Base-by-base conservation (phyloP, 2,113 vertebrate species). In the Beaufortia kweichowensis region DNA sequence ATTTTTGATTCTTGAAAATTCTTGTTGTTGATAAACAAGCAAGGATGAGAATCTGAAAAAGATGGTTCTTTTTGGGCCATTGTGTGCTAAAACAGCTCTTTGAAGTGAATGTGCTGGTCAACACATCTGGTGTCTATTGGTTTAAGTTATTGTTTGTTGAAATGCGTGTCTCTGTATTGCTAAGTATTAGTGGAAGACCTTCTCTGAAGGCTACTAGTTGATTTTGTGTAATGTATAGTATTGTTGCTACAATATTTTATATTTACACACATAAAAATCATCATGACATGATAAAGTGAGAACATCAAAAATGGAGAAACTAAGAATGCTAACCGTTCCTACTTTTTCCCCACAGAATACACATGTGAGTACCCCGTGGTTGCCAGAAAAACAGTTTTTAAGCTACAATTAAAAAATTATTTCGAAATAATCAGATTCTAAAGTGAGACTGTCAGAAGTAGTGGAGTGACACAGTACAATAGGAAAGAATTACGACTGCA, bases 141-240 rank as follows among this genome's bases (percentile, higher is more conserved):
- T 77, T 76, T 62, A 83, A 75, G 78, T 79, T 84, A 68, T 85
- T 82, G 75, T 84, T 79, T 86, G 79, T 76, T 39, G 75, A 65
- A 55, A 29, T 77, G 75, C 62, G 60, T 66, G 28, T 71, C 62
- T 76, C 64, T 63, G 35, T 80, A 55, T 24, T 56, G 73, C 65
- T 57, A 35, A 64, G 74, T 50, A 41, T 64, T 64, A n/a, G 33
- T 39, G 53, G 63, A 77, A 77, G 26, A 67, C 60, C 26, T 67
- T 28, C 43, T 4, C 14, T 48, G 17, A 48, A n/a, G n/a, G 35
- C 8, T 10, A 39, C 11, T 39, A 39, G 35, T 39, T 39, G 35
- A 4, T 2, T 39, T 10, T 39, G 35, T 10, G 11, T 39, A 11
- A 17, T 69, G 43, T 23, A 35, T 23, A 64, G 19, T 55, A 24